These are phyloP conservation scores for Eurystomus gularis DNA, from an alignment of 2,113 vertebrate genomes.

Conservation along the genomic window DNA sequence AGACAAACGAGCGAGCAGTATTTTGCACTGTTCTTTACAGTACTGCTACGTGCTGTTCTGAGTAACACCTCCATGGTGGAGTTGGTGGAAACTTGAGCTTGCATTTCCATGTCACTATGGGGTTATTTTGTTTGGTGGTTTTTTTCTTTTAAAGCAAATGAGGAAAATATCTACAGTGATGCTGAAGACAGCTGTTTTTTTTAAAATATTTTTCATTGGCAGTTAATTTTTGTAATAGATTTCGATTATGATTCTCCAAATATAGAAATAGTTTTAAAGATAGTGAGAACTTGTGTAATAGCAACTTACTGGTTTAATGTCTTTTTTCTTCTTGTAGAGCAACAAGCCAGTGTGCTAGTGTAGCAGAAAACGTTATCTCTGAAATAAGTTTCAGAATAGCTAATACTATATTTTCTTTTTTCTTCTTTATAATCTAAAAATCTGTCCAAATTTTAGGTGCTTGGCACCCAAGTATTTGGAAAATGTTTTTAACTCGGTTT, in stretches of 20 bases:
- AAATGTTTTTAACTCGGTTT: background rate
- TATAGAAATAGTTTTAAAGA: background rate
- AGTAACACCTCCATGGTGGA: background rate
- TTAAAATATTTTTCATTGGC: background rate
- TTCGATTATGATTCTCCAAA: background rate
- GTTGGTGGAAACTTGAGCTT: background rate
- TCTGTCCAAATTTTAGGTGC: background rate
- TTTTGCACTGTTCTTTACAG: background rate
- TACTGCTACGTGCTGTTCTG: background rate
- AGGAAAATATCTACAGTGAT: background rate
- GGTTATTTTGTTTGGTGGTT: no score
- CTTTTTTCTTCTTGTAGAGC: background rate
- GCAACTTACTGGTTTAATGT: background rate
- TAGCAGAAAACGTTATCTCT: background rate
- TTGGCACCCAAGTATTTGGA: background rate
- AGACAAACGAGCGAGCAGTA: background rate
- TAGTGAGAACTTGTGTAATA: background rate
- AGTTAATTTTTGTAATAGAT: background rate
- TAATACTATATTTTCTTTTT: background rate
- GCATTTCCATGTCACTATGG: background rate
- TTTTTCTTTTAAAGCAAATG: background rate
- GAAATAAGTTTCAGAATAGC: background rate
- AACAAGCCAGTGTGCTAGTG: background rate
- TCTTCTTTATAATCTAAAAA: background rate
- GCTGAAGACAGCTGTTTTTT: background rate